These are phyloP conservation scores for Meriones psammophilus DNA, from an alignment of 2,797 vertebrate genomes.

Conservation along the genomic window DNA sequence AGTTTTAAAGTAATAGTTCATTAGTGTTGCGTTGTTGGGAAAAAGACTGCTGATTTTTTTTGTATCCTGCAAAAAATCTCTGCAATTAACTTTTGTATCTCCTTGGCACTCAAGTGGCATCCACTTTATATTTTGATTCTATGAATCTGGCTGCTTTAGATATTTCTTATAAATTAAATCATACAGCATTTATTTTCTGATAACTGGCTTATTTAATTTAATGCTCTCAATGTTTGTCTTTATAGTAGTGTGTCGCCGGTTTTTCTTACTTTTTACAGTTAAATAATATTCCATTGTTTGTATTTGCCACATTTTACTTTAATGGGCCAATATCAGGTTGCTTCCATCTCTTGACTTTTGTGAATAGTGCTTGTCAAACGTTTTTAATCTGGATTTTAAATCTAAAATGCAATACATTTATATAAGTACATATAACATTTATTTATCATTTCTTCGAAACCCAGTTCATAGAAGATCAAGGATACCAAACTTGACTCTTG, in stretches of 20 bases:
- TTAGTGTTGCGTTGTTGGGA: neutral
- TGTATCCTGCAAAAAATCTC: conserved; percentile 41
- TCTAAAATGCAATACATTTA: conserved; percentile 32
- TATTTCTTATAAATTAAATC: conserved; percentile 8
- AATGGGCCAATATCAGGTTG: neutral
- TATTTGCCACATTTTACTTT: conserved; percentile 5
- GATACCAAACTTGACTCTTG: conserved; percentile 12
- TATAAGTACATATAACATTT: neutral
- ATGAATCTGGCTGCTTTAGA: conserved; percentile 26
- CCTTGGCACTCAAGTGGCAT: neutral
- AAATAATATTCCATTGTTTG: conserved; percentile 7
- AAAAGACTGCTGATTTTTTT: neutral
- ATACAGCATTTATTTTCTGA: neutral
- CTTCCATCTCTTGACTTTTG: neutral
- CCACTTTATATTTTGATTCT: conserved; percentile 15
- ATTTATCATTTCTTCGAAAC: conserved; percentile 11
- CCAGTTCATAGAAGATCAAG: neutral
- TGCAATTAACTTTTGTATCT: neutral
- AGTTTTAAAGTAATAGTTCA: neutral
- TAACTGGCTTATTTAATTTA: conserved; percentile 53
- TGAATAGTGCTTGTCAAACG: neutral
- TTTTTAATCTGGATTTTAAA: conserved; percentile 29
- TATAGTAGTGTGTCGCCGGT: neutral
- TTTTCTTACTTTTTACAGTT: conserved; percentile 8
- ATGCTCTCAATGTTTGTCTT: neutral